These are phyloP conservation scores for Chymomyza amoena DNA, from an alignment of 2,888 invertebrate genomes.

Conservation along the genomic window DNA sequence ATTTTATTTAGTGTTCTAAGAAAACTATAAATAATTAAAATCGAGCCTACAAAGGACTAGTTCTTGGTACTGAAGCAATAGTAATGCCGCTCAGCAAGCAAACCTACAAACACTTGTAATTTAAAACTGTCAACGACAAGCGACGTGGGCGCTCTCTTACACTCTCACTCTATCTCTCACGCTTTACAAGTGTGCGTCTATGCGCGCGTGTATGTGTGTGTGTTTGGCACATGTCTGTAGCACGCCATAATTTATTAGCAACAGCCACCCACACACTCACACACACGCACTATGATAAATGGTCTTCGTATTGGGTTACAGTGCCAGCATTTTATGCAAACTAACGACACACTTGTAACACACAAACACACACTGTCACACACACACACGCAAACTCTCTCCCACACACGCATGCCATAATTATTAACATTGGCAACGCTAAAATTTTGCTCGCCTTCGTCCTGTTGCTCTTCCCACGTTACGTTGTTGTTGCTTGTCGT, in stretches of 20 bases:
- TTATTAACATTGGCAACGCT: background rate
- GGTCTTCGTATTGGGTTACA: slow-evolving; percentile 72
- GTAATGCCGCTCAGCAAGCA: slow-evolving; percentile 13
- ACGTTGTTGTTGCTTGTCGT: background rate
- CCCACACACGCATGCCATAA: background rate
- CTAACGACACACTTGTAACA: slow-evolving; percentile 47
- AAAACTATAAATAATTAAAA: too few relatives aligned
- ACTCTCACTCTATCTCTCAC: background rate
- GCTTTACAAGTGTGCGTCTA: background rate
- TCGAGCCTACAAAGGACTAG: too few relatives aligned
- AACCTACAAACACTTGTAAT: slow-evolving; percentile 62
- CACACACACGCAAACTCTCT: slow-evolving; percentile 1
- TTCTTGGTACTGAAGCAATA: too few relatives aligned
- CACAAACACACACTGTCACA: slow-evolving; percentile 12
- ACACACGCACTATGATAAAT: slow-evolving; percentile 49
- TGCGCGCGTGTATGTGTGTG: slow-evolving; percentile 28
- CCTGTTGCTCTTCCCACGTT: background rate
- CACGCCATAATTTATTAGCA: slow-evolving; percentile 69
- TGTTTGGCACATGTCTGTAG: slow-evolving; percentile 54
- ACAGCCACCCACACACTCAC: slow-evolving; percentile 49
- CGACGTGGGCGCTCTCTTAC: slow-evolving; percentile 15
- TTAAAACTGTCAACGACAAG: slow-evolving; percentile 71
- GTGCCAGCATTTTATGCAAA: slow-evolving; percentile 46
- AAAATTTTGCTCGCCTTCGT: slow-evolving; percentile 15
- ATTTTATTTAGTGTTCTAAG: too few relatives aligned